Percentiles rank a stretch among this genome's conserved stretches.
These are phyloP conservation scores for Acipenser ruthenus DNA, from an alignment of 2,797 vertebrate genomes.

Conservation along the genomic window DNA sequence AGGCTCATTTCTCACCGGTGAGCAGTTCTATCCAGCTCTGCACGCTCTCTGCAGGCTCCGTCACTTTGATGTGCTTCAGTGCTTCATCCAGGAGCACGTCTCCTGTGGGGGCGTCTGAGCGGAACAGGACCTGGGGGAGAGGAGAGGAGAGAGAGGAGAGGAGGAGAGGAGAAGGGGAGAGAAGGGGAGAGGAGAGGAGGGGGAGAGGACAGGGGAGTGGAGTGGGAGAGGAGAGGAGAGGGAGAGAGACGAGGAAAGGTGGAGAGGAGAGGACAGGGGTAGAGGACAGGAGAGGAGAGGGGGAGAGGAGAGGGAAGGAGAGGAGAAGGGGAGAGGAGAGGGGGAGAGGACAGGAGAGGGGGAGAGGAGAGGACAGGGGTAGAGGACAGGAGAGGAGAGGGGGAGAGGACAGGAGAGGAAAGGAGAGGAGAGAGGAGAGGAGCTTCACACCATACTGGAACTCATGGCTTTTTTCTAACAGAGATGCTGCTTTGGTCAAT, in stretches of 20 bases:
- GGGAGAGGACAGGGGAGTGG: too few species aligned
- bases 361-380: too few species aligned
- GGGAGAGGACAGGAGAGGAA: neutral
- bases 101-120: conserved; percentile 58
- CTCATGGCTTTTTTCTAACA: too few species aligned
- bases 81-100: conserved; percentile 71
- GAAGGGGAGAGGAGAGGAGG: too few species aligned
- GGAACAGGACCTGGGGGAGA: conserved; percentile 55
- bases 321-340: conserved; percentile 12
- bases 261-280: too few species aligned
- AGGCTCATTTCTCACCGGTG: conserved; percentile 47
- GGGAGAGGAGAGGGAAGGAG: neutral
- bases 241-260: too few species aligned
- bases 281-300: too few species aligned
- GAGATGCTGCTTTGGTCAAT: too few species aligned
- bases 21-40: conserved; percentile 74
- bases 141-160: neutral
- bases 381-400: neutral
- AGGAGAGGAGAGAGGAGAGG: too few species aligned
- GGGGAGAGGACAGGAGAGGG: neutral
- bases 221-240: too few species aligned
- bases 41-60: conserved; percentile 55
- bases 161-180: neutral
- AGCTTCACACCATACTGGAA: too few species aligned
- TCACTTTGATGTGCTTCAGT: conserved; percentile 67